Conservation (phyloP, 2,113 vertebrate genomes). For the Charina bottae region DNA sequence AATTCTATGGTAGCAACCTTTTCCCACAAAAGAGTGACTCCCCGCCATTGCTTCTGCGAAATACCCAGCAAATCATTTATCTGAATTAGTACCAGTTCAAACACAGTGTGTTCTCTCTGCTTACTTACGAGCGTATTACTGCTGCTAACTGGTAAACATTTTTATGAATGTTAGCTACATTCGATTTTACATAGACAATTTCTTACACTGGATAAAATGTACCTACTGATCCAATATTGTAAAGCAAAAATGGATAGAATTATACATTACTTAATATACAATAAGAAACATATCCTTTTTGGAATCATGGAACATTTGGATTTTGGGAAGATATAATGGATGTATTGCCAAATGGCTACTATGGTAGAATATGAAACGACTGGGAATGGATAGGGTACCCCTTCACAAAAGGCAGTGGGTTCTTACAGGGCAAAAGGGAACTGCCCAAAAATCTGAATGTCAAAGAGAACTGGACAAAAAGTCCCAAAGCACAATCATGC, state of each 20-base stretch:
- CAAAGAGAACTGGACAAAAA: background rate
- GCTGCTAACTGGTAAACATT: background rate
- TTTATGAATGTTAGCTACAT: background rate
- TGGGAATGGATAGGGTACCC: background rate
- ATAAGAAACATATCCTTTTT: background rate
- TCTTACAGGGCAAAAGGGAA: background rate
- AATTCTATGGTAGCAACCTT: background rate
- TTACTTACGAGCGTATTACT: background rate
- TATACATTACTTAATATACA: background rate
- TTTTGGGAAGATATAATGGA: background rate
- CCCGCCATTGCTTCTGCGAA: background rate
- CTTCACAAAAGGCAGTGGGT: background rate
- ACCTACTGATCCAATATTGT: background rate
- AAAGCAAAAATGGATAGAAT: background rate
- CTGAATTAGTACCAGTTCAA: background rate
- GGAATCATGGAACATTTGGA: background rate
- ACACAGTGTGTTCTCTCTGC: background rate
- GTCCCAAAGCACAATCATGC: background rate
- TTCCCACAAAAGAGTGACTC: background rate
- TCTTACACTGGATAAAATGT: background rate
- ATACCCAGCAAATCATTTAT: slow-evolving; percentile 20
- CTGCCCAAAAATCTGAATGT: background rate
- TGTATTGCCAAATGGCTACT: background rate
- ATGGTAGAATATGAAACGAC: background rate
- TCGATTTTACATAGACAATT: background rate